Evolutionary conservation across 2,888 invertebrate species (phyloP), one percentile per base, ranked within the genome.

Genomic region (Lottia scabra): DNA sequence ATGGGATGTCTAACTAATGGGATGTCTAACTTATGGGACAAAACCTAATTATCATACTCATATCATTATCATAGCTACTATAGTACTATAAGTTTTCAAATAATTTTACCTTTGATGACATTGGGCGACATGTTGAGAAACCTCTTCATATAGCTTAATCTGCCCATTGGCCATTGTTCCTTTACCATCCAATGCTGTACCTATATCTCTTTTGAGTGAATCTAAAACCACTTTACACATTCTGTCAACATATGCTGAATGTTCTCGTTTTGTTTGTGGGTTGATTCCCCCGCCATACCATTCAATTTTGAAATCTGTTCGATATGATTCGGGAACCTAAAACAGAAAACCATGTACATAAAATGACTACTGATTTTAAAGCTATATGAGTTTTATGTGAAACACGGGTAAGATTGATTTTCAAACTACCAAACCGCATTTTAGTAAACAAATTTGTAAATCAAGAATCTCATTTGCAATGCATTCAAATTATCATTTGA

Each of bases 81-180:
- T n/a, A n/a, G n/a, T n/a, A n/a, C n/a, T n/a, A n/a, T n/a, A n/a
- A n/a, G n/a, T n/a, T n/a, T n/a, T n/a, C n/a, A 30, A 30, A 4
- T 30, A 6, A 4, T 13, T 75, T 64, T 64, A 87, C 87, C 84
- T 83, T 68, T 83, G 74, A 16, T 87, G 87, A 69, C 81, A 85
- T 72, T 82, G 80, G 8, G 75, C 64, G 23, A 86, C 85, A 68
- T 88, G 88, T 38, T 85, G 79, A 2, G 85, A 75, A 5, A 87
- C 82, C 72, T 87, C 87, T 8, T 80, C 80, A 72, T 78, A 85
- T n/a, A 86, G 75, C 48, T 76, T 38, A 13, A 71, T 44, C 44
- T 74, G 77, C 64, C 75, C 70, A n/a, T 78, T 68, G 26, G 44
- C 62, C 3, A 70, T 71, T 45, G 75, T 67, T 10, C 43, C 70